These are phyloP conservation scores for Grapholita molesta DNA, from an alignment of 1,140 invertebrate species.

Conservation along the genomic window DNA sequence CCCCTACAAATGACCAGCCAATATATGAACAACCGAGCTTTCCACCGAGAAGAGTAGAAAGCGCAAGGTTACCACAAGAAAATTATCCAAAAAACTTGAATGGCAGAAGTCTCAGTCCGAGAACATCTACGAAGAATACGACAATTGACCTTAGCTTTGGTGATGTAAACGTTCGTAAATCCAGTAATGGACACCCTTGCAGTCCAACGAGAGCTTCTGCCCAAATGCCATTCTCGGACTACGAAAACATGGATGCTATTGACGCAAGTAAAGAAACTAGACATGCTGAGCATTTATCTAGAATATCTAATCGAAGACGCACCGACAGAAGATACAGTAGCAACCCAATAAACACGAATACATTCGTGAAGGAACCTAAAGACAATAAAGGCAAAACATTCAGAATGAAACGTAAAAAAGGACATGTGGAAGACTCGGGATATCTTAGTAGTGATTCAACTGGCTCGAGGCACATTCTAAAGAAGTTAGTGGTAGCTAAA, in stretches of 20 bases:
- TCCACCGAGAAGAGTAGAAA: conserved; percentile 76
- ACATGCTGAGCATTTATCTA: conserved; percentile 28
- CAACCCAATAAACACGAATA: conserved; percentile 53
- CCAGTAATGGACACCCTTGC: conserved; percentile 40
- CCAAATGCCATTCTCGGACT: conserved; percentile 57
- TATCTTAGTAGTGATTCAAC: conserved; percentile 88
- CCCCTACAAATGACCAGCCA: conserved; percentile 67
- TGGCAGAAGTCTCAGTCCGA: conserved; percentile 79
- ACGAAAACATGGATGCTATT: conserved; percentile 53
- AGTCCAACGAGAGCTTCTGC: conserved; percentile 71
- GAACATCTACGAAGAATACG: conserved; percentile 52
- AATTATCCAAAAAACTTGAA: conserved; percentile 81
- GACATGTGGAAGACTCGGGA: conserved; percentile 81
- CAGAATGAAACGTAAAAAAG: conserved; percentile 54
- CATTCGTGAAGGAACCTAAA: conserved; percentile 53
- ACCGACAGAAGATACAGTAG: conserved; percentile 28
- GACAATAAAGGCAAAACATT: conserved; percentile 36
- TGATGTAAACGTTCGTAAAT: conserved; percentile 32
- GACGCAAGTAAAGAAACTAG: not conserved
- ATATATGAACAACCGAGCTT: conserved; percentile 81
- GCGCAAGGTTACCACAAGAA: conserved; percentile 48
- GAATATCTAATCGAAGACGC: conserved; percentile 32
- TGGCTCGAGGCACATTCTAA: conserved; percentile 68
- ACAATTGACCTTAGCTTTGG: conserved; percentile 33
- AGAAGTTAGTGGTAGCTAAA: conserved; percentile 59